Evolutionary conservation across 2,797 vertebrate species (phyloP), one percentile per base, ranked within the genome.

Genomic region (Thunnus albacares): DNA sequence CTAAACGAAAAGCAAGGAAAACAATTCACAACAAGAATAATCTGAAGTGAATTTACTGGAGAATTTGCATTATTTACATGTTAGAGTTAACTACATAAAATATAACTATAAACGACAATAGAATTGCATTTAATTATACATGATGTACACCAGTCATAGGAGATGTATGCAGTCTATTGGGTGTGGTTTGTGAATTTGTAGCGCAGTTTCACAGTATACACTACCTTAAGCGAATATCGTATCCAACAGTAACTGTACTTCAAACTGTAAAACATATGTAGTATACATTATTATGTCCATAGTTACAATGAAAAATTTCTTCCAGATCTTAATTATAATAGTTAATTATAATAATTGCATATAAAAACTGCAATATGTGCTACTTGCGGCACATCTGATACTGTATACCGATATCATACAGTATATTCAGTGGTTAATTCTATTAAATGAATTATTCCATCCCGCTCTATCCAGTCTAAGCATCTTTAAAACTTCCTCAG

Each of bases 1-100:
- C 81, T 79, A n/a, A 82, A 66, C 28, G 7, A 63, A 85, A 77
- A 85, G 84, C 80, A 79, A 71, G 47, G 7, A 60, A 75, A 81
- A 67, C 49, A n/a, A 18, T 52, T 84, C 71, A 75, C 71, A 81
- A 65, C 10, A 65, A 20, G 33, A 49, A 53, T 77, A 60, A 82
- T 70, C 63, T 59, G 33, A 52, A 59, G 57, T 52, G 33, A 81
- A 73, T 30, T 5, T 26, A 55, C 15, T 58, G 62, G 33, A 62
- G 18, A 64, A 18, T 26, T 30, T n/a, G 38, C 35, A 64, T 11
- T 2, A 7, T 56, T 79, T 33, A 55, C 4, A 14, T 59, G 68
- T 45, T 65, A 43, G 3, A 17, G 8, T 58, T 22, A 22, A 71
- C 28, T 57, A 33, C 14, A 33, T 6, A 38, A 12, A 47, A 47